A percentile compares a stretch with the other conserved stretches of the same genome.
phyloP scores from a whole-genome alignment of 2,113 vertebrate genomes.

The Aegithalos caudatus region DNA sequence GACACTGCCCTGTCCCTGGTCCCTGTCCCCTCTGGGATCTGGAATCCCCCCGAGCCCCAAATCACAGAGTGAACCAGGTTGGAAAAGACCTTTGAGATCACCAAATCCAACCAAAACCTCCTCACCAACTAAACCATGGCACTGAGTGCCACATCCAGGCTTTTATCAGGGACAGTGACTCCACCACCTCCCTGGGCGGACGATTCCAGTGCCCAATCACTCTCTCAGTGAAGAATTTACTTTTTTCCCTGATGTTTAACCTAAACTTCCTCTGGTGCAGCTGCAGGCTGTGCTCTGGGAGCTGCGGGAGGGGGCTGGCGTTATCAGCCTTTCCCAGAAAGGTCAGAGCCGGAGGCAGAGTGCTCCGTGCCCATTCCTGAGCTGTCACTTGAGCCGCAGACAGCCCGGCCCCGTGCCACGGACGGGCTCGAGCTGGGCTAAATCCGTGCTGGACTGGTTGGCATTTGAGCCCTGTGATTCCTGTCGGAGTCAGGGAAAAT shows the following conservation, averaged over 20 bases:
- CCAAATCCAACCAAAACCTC: background rate
- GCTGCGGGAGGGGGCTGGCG: background rate
- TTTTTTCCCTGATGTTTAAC: background rate
- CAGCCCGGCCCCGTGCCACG: background rate
- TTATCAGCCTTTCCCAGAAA: slow-evolving; percentile 43
- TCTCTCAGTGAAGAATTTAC: background rate
- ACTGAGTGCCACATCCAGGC: too few relatives aligned
- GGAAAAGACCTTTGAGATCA: background rate
- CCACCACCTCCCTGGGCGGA: background rate
- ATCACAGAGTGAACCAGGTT: background rate
- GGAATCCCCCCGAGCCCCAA: background rate
- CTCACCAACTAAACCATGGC: background rate
- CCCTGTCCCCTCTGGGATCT: background rate
- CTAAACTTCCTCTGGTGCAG: background rate
- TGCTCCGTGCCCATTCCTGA: background rate
- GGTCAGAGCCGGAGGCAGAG: slow-evolving; percentile 15
- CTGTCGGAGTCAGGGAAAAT: background rate
- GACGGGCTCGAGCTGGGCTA: background rate
- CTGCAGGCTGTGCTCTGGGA: background rate
- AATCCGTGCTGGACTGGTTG: background rate
- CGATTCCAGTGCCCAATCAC: background rate
- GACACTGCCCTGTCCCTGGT: background rate
- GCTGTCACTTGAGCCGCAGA: slow-evolving; percentile 19
- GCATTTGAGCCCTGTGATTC: background rate
- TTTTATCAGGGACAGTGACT: background rate